Evolutionary conservation across 2,888 invertebrate species (phyloP).

Genomic region (Epinotia brunnichana): DNA sequence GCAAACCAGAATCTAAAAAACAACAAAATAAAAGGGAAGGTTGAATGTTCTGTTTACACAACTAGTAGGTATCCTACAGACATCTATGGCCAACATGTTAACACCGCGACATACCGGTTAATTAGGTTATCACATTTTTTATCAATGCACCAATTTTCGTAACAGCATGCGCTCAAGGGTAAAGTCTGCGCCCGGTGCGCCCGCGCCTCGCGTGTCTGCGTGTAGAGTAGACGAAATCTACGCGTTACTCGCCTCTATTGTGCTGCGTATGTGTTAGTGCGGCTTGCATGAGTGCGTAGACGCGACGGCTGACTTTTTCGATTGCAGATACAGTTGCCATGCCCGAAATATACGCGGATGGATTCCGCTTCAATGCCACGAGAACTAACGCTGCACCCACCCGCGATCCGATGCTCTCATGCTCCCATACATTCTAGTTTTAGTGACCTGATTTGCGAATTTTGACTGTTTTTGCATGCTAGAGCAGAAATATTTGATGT

Average conservation of each 20-base stretch:
- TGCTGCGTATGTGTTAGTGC: constrained; percentile 62
- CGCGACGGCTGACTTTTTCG: constrained; percentile 76
- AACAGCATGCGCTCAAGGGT: constrained; percentile 80
- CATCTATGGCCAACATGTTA: not conserved
- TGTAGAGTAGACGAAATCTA: constrained; percentile 49
- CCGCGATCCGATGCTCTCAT: constrained; percentile 36
- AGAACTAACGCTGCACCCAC: constrained; percentile 45
- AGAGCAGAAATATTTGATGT: not conserved
- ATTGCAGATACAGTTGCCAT: constrained; percentile 79
- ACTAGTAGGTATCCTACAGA: not conserved
- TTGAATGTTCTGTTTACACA: not conserved
- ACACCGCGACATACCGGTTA: constrained; percentile 52
- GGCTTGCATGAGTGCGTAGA: constrained; percentile 64
- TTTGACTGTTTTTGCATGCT: constrained; percentile 5
- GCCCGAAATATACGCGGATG: constrained; percentile 80
- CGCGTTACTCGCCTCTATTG: constrained; percentile 66
- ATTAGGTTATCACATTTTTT: constrained; percentile 76
- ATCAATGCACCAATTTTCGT: constrained; percentile 78
- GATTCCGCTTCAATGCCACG: constrained; percentile 73
- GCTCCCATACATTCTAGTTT: constrained; percentile 35
- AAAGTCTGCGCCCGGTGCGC: constrained; percentile 74
- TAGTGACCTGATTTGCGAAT: constrained; percentile 26
- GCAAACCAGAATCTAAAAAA: not conserved
- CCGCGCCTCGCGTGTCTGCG: constrained; percentile 57
- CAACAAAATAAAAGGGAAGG: not conserved